Base-by-base conservation (phyloP, 2,888 invertebrate species). In the Yponomeuta cagnagella region DNA sequence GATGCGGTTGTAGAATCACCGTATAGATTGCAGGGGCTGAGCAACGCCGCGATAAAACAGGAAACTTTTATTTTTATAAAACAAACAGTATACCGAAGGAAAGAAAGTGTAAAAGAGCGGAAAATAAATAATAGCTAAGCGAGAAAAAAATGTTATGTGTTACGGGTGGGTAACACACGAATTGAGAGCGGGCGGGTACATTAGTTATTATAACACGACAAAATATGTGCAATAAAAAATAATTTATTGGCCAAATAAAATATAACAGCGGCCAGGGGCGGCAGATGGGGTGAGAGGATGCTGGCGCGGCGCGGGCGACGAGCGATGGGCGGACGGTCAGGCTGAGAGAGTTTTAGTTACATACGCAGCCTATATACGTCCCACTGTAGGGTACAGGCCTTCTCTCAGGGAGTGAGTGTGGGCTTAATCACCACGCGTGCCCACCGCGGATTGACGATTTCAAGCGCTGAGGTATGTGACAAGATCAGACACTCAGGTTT, bases 151-250 rank as follows among this genome's bases (percentile, higher is more conserved):
- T 87, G 84, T 52, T 33, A 58, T 63, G 48, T 86, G 88, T 87
- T 83, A 86, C 85, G 52, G 88, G 81, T 80, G 86, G 88, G 89
- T 91, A 89, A 90, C 92, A 90, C 83, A 73, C 74, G 76, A 75
- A 76, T 76, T 74, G 76, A 70, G 89, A 87, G 89, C 88, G 87
- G 70, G 72, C 85, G 84, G 88, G 87, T 92, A 90, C 92, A 93
- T 93, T 93, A 93, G 92, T 92, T 93, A 92, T 93, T 91, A 92
- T 92, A 92, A 90, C 92, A 91, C 92, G 90, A 92, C 93, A 92
- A 93, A 93, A 93, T 93, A 93, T 93, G 91, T 92, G 93, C 89
- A 92, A 92, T 93, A 93, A 93, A 93, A 92, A 77, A 87, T 90
- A 86, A 93, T 93, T 92, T 93, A 93, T 93, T 82, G 87, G 81